Conservation (phyloP, 2,888 invertebrate species). For the Leucophora obtusa region DNA sequence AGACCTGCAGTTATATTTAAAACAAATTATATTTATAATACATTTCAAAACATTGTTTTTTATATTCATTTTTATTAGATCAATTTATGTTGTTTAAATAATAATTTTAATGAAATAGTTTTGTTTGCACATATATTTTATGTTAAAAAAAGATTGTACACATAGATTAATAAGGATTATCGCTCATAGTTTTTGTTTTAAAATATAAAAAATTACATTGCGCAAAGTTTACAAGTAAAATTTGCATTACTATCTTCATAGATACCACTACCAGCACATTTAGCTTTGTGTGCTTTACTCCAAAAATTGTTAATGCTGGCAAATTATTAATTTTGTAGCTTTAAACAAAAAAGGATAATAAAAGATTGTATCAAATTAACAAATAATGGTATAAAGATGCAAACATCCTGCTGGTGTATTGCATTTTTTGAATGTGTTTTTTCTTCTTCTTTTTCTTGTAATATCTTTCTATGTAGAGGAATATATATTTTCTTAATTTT, state of each 20-base stretch:
- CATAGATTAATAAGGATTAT: not conserved
- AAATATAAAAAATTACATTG: not conserved
- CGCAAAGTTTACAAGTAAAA: not conserved
- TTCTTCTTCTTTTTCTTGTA: too few species aligned
- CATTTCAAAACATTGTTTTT: not conserved
- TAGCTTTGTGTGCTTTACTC: not conserved
- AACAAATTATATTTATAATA: too few species aligned
- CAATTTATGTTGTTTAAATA: constrained; percentile 34
- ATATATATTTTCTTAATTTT: not conserved
- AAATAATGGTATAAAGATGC: too few species aligned
- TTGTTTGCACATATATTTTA: constrained; percentile 28
- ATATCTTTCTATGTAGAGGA: too few species aligned
- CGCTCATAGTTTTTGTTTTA: not conserved
- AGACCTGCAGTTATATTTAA: too few species aligned
- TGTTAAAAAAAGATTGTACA: not conserved
- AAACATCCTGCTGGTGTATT: too few species aligned
- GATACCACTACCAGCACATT: not conserved
- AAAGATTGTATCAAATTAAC: not conserved
- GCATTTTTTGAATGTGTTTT: too few species aligned
- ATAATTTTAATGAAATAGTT: constrained; percentile 24
- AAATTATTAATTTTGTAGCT: not conserved
- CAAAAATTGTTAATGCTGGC: not conserved
- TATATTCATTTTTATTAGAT: constrained; percentile 13
- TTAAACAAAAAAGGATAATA: too few species aligned
- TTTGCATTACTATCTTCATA: not conserved